Evolutionary conservation across 92 coral and sea anemone genomes (phyloP).

Genomic region (Nematostella vectensis): DNA sequence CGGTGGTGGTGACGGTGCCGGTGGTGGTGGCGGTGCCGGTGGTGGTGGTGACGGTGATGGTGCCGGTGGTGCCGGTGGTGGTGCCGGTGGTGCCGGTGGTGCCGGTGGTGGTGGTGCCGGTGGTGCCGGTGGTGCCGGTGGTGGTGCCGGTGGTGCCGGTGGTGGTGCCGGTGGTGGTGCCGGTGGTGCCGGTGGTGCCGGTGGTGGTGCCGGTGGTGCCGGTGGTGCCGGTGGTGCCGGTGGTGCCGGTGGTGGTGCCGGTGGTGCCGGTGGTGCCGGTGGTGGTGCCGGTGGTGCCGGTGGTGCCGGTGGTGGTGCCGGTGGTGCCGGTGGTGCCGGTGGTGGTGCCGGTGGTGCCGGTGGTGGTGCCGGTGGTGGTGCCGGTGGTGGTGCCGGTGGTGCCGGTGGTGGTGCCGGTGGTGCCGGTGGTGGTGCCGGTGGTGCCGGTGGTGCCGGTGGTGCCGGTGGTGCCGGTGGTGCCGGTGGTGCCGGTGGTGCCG

Average conservation of each 20-base stretch:
- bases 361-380: too few relatives aligned
- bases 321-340: too few relatives aligned
- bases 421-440: too few relatives aligned
- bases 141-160: neutral
- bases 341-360: too few relatives aligned
- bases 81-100: neutral
- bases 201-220: neutral
- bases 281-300: neutral
- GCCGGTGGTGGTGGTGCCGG: slow-evolving; percentile 1
- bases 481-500: too few relatives aligned
- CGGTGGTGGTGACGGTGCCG: slow-evolving; percentile 3
- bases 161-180: slow-evolving; percentile 1
- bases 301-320: too few relatives aligned
- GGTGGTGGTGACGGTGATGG: slow-evolving; percentile 7
- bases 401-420: too few relatives aligned
- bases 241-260: neutral
- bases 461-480: too few relatives aligned
- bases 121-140: slow-evolving; percentile 1
- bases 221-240: neutral
- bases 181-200: neutral
- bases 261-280: neutral
- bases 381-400: too few relatives aligned
- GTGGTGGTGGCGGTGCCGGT: neutral
- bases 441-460: too few relatives aligned
- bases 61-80: slow-evolving; percentile 4